Evolutionary conservation across 2,888 invertebrate species (phyloP), one percentile per base, ranked within the genome.

Genomic region (Aspidapion aeneum): DNA sequence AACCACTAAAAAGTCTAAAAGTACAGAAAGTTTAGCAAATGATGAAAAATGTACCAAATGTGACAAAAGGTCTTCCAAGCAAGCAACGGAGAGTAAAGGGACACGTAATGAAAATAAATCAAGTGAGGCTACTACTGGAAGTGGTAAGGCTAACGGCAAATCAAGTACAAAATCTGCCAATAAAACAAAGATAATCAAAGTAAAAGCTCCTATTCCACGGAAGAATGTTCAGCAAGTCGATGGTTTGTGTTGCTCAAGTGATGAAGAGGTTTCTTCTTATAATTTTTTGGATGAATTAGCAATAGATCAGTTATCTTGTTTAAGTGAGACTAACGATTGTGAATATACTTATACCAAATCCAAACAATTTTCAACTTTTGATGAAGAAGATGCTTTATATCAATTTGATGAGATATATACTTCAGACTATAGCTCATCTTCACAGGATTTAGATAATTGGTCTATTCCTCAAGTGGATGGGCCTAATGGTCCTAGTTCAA

Each of bases 191-290:
- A 9, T 60, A 63, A 63, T 62, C 16, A 66, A 66, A 61, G 57
- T 64, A 17, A 64, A 65, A 55, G 12, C 61, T 16, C 55, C 59
- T 35, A 18, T 35, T 35, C 12, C 5, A 7, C 35, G 3, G 35
- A 35, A 58, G 56, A 52, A 58, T 3, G 52, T 74, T 58, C 63
- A 68, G 3, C 74, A 75, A 68, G 3, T 73, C 18, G 75, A 75
- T 67, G 75, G 75, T 48, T 64, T 60, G 18, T 61, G 63, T 55
- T 69, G 71, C 58, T 68, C 68, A 50, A 66, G 65, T 58, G 66
- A 64, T 51, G 61, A 60, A 22, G 64, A 61, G 7, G 55, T 20
- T 2, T 51, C 51, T 48, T 21, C 1, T 12, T 22, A 18, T 58
- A 35, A 35, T 35, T 12, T 7, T 35, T 7, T 3, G 3, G 12